Conservation (phyloP, 35 echinoderm and acorn worm species). For the Holothuria glaberrima region DNA sequence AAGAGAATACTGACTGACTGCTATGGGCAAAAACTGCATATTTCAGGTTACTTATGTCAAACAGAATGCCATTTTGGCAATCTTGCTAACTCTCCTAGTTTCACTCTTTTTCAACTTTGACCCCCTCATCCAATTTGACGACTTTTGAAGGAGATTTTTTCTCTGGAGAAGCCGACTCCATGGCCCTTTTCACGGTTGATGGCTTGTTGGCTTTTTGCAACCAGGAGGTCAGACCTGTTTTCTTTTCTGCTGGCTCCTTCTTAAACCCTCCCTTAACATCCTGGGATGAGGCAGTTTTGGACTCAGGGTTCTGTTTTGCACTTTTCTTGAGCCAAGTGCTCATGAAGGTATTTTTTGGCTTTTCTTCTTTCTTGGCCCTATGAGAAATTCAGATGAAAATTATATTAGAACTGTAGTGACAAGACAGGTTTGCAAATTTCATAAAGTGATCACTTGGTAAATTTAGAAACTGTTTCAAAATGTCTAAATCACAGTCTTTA, state of each 20-base stretch:
- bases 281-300: not conserved
- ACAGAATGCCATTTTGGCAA: too few species aligned
- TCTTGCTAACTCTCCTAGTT: not conserved
- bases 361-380: slow-evolving; percentile 15
- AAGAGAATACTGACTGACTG: too few species aligned
- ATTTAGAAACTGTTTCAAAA: too few species aligned
- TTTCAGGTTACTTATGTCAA: too few species aligned
- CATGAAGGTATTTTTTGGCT: slow-evolving; percentile 20
- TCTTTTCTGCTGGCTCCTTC: slow-evolving; percentile 13
- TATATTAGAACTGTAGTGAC: too few species aligned
- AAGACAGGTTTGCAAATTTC: too few species aligned
- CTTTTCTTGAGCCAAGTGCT: slow-evolving; percentile 26
- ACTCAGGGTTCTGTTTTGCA: not conserved
- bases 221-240: slow-evolving; percentile 39
- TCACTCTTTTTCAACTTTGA: not conserved
- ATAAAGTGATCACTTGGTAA: too few species aligned
- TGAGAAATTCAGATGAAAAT: too few species aligned
- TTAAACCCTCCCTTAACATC: slow-evolving; percentile 23
- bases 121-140: not conserved
- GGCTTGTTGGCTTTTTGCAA: slow-evolving; percentile 31
- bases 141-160: slow-evolving; percentile 11
- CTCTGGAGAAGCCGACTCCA: slow-evolving; percentile 34
- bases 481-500: too few species aligned
- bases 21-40: too few species aligned
- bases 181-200: not conserved